Evolutionary conservation across 2,113 vertebrate species (phyloP), one percentile per base, ranked within the genome.

Genomic region (Plestiodon gilberti): DNA sequence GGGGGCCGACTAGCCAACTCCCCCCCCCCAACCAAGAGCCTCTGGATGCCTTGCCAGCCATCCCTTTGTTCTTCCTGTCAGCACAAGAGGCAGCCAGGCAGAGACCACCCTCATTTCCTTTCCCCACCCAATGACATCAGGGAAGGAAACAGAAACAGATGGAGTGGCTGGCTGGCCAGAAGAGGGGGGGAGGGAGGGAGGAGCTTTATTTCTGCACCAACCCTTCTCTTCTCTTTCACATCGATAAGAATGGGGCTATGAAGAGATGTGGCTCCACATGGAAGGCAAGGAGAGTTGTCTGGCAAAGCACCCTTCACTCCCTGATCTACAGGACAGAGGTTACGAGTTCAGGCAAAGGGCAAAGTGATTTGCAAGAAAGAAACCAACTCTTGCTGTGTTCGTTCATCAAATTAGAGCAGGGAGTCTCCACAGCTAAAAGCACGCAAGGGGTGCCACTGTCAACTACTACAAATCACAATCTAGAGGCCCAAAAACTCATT

Each of bases 11-110:
- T 52, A 3, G 84, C 83, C 74, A 87, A 69, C 82, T 82, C 91
- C 89, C 90, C 92, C 91, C 91, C 89, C 90, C 92, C 91, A 87
- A 87, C 89, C 74, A 82, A 90, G 89, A 90, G 88, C 92, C 85
- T 87, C 92, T 87, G 90, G 93, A 88, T 74, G 79, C 89, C 81
- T 89, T 89, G 91, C 93, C 95, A 93, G 86, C 85, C 38, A 30
- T 81, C 86, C 86, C 92, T 94, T 91, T 95, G 92, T 94, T 93
- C 95, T 93, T 90, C 91, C 92, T 76, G 61, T 35, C 71, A 18
- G 71, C n/a, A 35, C 30, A 62, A 22, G 73, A 40, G 43, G 59
- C 6, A 70, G 90, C 89, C 3, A 3, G 90, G 82, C 88, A 38
- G 52, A 70, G 86, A 87, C 67, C 86, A 22, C 38, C 86, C 89